Evolutionary conservation across 2,797 vertebrate species (phyloP), one percentile per base, ranked within the genome.

Genomic region (Trachurus trachurus): DNA sequence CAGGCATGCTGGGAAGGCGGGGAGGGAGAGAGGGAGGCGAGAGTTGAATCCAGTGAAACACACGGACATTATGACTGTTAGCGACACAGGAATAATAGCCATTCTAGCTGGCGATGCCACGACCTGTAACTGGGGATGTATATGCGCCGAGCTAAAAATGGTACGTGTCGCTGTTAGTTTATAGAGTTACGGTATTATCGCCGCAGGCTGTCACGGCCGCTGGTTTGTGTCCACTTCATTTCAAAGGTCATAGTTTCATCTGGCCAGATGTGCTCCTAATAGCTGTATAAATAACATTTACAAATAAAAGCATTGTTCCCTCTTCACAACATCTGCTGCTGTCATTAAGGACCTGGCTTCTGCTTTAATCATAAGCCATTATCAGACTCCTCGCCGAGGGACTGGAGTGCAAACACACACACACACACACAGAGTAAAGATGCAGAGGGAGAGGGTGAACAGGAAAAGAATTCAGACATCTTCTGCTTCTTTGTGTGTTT

Each of bases 311-410:
- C 70, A 84, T 52, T 84, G 78, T 85, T 88, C 65, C 69, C 76
- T 84, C 81, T 87, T 85, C 83, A 83, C 37, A 89, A 81, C 92
- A 93, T 92, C 90, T 93, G 91, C 86, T 88, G 77, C 68, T 47
- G 78, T 88, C 88, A 86, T 89, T 88, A 90, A 87, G 81, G 79
- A 83, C 74, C 56, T 60, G 80, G 68, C 78, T 85, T 77, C 82
- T 66, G 85, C 82, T 92, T 90, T 86, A 88, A 91, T 92, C 88
- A 88, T 87, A 71, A 73, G 60, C 59, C 68, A 87, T 90, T 90
- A 92, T 87, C 81, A 67, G 71, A 76, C 69, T 68, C 26, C 40
- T 52, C 15, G 50, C 67, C 66, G 6, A 47, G 71, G 52, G 74
- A 66, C 57, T 10, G 66, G 19, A n/a, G 22, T 45, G 2, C 61